These are phyloP conservation scores for Drosophila pachea DNA, from an alignment of 1,140 invertebrate species.

Conservation along the genomic window DNA sequence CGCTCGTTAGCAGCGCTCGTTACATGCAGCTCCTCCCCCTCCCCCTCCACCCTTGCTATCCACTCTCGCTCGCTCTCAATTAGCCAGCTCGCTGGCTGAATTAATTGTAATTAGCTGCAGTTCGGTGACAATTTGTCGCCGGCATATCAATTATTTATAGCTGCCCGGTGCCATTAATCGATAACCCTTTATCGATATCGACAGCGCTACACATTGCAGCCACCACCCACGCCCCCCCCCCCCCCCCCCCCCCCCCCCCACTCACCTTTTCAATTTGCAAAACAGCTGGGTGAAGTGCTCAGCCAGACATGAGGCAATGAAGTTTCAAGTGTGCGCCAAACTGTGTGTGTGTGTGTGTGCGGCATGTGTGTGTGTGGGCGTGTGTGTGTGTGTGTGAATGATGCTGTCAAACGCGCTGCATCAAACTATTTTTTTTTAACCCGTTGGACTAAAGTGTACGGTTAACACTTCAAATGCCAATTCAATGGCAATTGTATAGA, in stretches of 20 bases:
- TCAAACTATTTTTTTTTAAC: slow-evolving; percentile 34
- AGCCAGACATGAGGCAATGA: slow-evolving; percentile 50
- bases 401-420: slow-evolving; percentile 48
- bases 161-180: slow-evolving; percentile 41
- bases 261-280: slow-evolving; percentile 38
- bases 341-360: slow-evolving; percentile 33
- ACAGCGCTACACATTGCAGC: slow-evolving; percentile 38
- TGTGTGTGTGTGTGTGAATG: slow-evolving; percentile 51
- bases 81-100: slow-evolving; percentile 12
- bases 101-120: slow-evolving; percentile 42
- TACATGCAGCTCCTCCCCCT: slow-evolving; percentile 21
- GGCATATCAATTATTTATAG: slow-evolving; percentile 38
- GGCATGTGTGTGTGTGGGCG: background rate
- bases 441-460: background rate
- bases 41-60: background rate
- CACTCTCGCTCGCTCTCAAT: slow-evolving; percentile 7
- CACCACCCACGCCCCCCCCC: background rate
- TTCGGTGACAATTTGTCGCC: slow-evolving; percentile 35
- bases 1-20: slow-evolving; percentile 41
- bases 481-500: background rate
- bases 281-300: slow-evolving; percentile 52
- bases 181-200: slow-evolving; percentile 46
- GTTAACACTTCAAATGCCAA: background rate
- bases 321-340: slow-evolving; percentile 56
- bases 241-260: slow-evolving; percentile 11